phyloP scores from a whole-genome alignment of 2,797 vertebrate species.

The Pseudochromis fuscus region DNA sequence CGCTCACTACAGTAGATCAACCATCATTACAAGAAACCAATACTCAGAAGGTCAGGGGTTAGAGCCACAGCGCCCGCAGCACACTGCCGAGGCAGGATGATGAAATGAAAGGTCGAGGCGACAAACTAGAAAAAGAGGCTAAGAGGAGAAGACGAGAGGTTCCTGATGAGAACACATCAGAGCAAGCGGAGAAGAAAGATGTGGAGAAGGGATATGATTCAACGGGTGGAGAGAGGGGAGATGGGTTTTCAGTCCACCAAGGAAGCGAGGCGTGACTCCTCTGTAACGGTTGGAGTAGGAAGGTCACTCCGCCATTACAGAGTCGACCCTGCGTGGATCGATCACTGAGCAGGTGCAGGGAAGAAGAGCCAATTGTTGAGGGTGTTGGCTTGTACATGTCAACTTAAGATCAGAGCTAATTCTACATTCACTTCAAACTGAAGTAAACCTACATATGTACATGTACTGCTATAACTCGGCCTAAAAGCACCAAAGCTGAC shows the following conservation, averaged over 20 bases:
- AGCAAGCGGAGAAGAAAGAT: not conserved
- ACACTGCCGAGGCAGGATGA: conserved; percentile 19
- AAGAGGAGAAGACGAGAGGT: conserved; percentile 1
- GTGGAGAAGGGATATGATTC: conserved; percentile 2
- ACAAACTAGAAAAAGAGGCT: conserved; percentile 1
- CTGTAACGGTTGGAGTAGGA: conserved; percentile 30
- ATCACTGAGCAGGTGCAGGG: conserved; percentile 33
- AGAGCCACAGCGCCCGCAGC: not conserved
- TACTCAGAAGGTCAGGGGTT: conserved; percentile 48
- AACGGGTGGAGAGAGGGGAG: not conserved
- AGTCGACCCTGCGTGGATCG: conserved; percentile 33
- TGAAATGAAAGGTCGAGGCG: conserved; percentile 24
- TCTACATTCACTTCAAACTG: not conserved
- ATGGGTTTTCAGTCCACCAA: conserved; percentile 30
- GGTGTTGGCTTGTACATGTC: not conserved
- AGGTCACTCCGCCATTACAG: conserved; percentile 45
- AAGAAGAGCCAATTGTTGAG: not conserved
- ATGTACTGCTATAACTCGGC: too few relatives aligned
- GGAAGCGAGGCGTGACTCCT: conserved; percentile 16
- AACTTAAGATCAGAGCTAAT: not conserved
- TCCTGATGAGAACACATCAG: conserved; percentile 26
- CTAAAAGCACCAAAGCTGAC: too few relatives aligned
- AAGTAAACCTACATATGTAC: not conserved
- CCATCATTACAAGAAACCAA: conserved; percentile 43
- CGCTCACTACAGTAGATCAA: conserved; percentile 21